Base-by-base conservation (phyloP, 2,113 vertebrate species). In the Phaethon lepturus region DNA sequence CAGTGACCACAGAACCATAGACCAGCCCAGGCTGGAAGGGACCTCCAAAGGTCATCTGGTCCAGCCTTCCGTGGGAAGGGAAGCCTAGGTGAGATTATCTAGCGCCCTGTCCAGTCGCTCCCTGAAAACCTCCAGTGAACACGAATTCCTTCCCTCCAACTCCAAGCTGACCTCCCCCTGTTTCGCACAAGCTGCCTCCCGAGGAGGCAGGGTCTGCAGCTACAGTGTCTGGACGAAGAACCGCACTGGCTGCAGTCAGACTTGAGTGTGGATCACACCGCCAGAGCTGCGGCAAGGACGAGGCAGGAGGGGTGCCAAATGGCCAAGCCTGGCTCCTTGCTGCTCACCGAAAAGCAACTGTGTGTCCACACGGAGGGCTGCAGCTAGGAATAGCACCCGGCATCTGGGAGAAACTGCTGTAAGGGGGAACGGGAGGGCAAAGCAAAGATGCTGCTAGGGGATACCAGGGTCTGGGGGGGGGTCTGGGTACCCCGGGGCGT, bases 221-320 rank as follows among this genome's bases (percentile, higher is more conserved):
- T 63, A 1, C 56, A 38, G 44, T 60, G 42, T 42, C 68, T 12
- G 56, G 74, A 17, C 1, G 0, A 42, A 42, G n/a, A 81, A 62
- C 5, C 0, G 0, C 23, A 11, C 35, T 0, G 0, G 40, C 38
- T 38, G 19, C 28, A 59, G 64, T 31, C 60, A 23, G 12, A 1
- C 45, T 9, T 10, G 31, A 50, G 31, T 3, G 40, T 22, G 45
- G 35, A 31, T 74, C 72, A 11, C 63, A 4, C 8, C 11, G 1
- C 47, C 42, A 25, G 38, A 56, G 52, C 66, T 20, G 35, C 0
- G 1, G 56, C 23, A 20, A 25, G n/a, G n/a, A 45, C 0, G 2
- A 4, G 16, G 16, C 0, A 2, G 56, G 31, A 55, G 53, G 47
- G 52, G 67, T 23, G 47, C 13, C 45, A 25, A 19, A 69, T 0